Base-by-base conservation (phyloP, 2,113 vertebrate genomes). In the Phrynosoma blainvillii region DNA sequence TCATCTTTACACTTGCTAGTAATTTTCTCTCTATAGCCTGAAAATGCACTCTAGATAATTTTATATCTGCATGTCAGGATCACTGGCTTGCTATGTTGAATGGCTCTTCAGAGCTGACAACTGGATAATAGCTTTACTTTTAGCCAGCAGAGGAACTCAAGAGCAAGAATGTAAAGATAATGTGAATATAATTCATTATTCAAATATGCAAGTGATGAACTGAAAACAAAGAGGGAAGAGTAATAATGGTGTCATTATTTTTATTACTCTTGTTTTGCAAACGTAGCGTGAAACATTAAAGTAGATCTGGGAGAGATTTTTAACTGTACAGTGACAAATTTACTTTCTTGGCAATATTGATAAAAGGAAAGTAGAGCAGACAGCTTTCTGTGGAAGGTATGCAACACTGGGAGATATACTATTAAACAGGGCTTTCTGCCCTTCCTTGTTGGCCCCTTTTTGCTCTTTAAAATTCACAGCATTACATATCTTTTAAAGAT, bases 161-260 rank as follows among this genome's bases (percentile, higher is more conserved):
- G 98, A 98, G 97, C 97, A 97, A 97, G 97, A 96, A 96, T 97
- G 95, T 97, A 96, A 96, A 97, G 97, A 98, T 98, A 98, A 98
- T 98, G 97, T 97, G 97, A 98, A 98, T 97, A 98, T 98, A 98
- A 98, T 98, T 98, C 98, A 99, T 98, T 98, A 99, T 98, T 98
- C 97, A 98, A 98, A 98, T 98, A 97, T 97, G 97, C 97, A 98
- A 97, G 97, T 98, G 97, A 97, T 95, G 96, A 96, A 96, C 96
- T 94, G 95, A 97, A 97, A 97, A 97, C 96, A 97, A 96, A 96
- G 96, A 93, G 85, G 89, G 95, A 96, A 97, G 97, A 97, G 97
- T 97, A 97, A 98, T 98, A 98, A 98, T 97, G 96, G 97, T 98
- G 97, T 98, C 98, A 98, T 98, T 98, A 98, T 98, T 98, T 98